A percentile compares a stretch with the other conserved stretches of the same genome.
These are phyloP conservation scores for Leucania comma DNA, from an alignment of 2,888 invertebrate genomes.

Conservation along the genomic window DNA sequence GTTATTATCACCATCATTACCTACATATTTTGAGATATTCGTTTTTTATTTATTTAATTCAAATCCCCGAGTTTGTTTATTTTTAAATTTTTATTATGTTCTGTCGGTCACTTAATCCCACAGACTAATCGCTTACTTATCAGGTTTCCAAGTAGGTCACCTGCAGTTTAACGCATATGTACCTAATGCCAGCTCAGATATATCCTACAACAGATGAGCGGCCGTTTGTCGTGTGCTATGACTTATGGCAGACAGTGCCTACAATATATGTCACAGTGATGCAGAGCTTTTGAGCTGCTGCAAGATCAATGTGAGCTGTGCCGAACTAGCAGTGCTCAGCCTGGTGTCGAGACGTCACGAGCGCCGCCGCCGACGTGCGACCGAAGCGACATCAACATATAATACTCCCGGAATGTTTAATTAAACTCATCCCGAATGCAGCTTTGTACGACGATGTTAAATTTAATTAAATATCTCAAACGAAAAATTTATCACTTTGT, in stretches of 20 bases:
- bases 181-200: slow-evolving; percentile 5
- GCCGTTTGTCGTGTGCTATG: slow-evolving; percentile 20
- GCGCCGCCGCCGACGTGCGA: not conserved
- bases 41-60: slow-evolving; percentile 6
- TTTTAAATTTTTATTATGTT: not conserved
- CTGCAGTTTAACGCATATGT: slow-evolving; percentile 2
- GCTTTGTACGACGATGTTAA: slow-evolving; percentile 4
- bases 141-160: slow-evolving; percentile 18
- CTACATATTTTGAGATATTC: not conserved
- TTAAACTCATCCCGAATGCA: slow-evolving; percentile 32
- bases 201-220: slow-evolving; percentile 17
- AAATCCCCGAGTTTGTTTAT: not conserved
- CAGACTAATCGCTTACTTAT: not conserved
- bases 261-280: not conserved
- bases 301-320: not conserved
- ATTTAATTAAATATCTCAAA: slow-evolving; percentile 41
- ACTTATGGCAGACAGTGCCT: not conserved
- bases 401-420: slow-evolving; percentile 37
- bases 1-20: not conserved
- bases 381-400: slow-evolving; percentile 1
- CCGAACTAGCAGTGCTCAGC: not conserved
- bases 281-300: slow-evolving; percentile 10
- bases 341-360: not conserved
- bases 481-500: slow-evolving; percentile 18
- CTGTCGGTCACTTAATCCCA: not conserved